Percentiles rank a stretch among this genome's conserved stretches.
These are phyloP conservation scores for Thecocarcelia acutangulata DNA, from an alignment of 2,888 invertebrate genomes.

Conservation along the genomic window DNA sequence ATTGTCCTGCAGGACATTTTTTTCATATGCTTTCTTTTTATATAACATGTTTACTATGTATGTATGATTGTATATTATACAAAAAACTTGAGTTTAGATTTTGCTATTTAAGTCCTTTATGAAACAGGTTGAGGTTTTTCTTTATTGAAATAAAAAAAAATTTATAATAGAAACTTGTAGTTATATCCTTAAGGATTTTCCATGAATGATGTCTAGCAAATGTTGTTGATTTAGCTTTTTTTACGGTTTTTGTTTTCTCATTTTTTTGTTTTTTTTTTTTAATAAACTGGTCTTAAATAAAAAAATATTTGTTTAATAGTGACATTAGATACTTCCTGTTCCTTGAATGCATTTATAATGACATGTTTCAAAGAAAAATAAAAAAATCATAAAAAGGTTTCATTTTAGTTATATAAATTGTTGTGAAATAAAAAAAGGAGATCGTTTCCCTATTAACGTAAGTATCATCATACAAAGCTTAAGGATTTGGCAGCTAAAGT, in stretches of 20 bases:
- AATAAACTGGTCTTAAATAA: slow-evolving; percentile 25
- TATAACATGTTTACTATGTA: slow-evolving; percentile 1
- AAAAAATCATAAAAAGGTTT: slow-evolving; percentile 12
- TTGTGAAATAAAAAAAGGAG: slow-evolving; percentile 3
- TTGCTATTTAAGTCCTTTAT: slow-evolving; percentile 12
- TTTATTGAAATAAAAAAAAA: slow-evolving; percentile 14
- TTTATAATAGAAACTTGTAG: neutral
- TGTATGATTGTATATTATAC: slow-evolving; percentile 5
- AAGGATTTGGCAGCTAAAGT: slow-evolving; percentile 21
- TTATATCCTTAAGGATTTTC: slow-evolving; percentile 56
- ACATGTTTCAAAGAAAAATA: slow-evolving; percentile 23
- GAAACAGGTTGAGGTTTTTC: slow-evolving; percentile 42
- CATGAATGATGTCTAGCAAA: slow-evolving; percentile 58
- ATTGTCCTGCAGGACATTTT: slow-evolving; percentile 59
- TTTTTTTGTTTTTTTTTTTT: neutral
- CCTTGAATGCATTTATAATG: slow-evolving; percentile 68
- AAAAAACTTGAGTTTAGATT: slow-evolving; percentile 30
- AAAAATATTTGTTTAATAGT: slow-evolving; percentile 68
- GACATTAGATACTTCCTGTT: slow-evolving; percentile 69
- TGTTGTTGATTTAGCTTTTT: slow-evolving; percentile 15
- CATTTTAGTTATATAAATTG: neutral
- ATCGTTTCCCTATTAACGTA: slow-evolving; percentile 39
- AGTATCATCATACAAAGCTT: slow-evolving; percentile 33
- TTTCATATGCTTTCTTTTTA: neutral
- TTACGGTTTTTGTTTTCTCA: neutral